phyloP scores from a whole-genome alignment of 2,113 vertebrate species.

The Siphamia tubifer region DNA sequence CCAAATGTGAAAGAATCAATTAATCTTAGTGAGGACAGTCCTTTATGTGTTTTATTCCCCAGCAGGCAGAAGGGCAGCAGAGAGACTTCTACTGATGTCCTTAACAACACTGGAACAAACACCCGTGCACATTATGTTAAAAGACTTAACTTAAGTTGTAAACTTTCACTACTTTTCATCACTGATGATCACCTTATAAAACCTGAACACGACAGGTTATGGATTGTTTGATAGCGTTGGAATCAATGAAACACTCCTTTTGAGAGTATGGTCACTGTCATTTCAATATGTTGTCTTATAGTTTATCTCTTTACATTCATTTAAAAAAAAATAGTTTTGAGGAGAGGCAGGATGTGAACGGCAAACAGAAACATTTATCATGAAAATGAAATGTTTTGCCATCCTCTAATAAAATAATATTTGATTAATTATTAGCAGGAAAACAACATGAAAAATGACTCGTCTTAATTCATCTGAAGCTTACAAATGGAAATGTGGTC shows the following conservation, averaged over 20 bases:
- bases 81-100: slow-evolving; percentile 24
- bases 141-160: background rate
- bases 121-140: background rate
- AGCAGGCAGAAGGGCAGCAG: slow-evolving; percentile 41
- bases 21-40: slow-evolving; percentile 60
- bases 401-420: too few species aligned
- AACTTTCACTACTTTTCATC: slow-evolving; percentile 5
- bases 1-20: slow-evolving; percentile 71
- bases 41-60: slow-evolving; percentile 53
- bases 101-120: background rate
- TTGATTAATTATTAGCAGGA: too few species aligned
- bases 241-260: too few species aligned
- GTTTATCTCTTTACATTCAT: background rate
- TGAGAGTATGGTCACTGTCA: background rate
- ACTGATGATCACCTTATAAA: background rate
- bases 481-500: too few species aligned
- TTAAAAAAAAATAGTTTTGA: background rate
- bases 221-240: too few species aligned
- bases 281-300: background rate
- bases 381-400: background rate
- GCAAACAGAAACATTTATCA: background rate
- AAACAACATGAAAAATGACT: too few species aligned
- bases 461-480: too few species aligned
- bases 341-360: background rate
- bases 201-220: background rate